Base-by-base conservation (phyloP, 2,113 vertebrate species). In the Eclectus roratus region DNA sequence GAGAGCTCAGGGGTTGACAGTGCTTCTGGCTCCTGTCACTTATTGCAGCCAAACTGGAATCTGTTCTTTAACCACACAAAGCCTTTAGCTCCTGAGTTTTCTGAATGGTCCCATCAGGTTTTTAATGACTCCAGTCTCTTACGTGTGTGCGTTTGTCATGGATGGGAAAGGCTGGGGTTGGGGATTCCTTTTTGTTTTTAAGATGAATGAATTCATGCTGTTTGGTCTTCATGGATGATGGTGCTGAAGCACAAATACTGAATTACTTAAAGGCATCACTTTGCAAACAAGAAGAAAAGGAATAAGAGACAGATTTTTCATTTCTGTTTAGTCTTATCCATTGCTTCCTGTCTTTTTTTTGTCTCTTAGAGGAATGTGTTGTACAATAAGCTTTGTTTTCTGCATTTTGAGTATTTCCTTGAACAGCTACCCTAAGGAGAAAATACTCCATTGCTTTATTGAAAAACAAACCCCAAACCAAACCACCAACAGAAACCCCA, bases 121-220 rank as follows among this genome's bases (percentile, higher is more conserved):
- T 44, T 8, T 41, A 53, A 21, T 80, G 33, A 19, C 44, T 25
- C 4, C 29, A 33, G 66, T 16, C 37, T 55, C 61, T 49, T 12
- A 27, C 3, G 3, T 0, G 1, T 15, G 29, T 35, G 13, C 53
- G 47, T 73, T 50, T 11, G 39, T 49, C 66, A 13, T 8, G 28
- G 64, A 11, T 47, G 29, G 37, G 49, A 55, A 61, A 37, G 39
- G 13, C 37, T 47, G 44, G 6, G 39, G 25, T 7, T 6, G 11
- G 6, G 14, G 1, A 4, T 15, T 9, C 11, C 39, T 53, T 33
- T 58, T 53, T 7, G 41, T 55, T 37, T 37, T 64, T 12, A 16
- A 70, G 64, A 33, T 43, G 53, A 52, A 88, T 74, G 46, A 53
- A 49, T 63, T 79, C 9, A 9, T 56, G 13, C 50, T 33, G 9